phyloP scores from a whole-genome alignment of 2,888 invertebrate species.

The Octodonta nipae region DNA sequence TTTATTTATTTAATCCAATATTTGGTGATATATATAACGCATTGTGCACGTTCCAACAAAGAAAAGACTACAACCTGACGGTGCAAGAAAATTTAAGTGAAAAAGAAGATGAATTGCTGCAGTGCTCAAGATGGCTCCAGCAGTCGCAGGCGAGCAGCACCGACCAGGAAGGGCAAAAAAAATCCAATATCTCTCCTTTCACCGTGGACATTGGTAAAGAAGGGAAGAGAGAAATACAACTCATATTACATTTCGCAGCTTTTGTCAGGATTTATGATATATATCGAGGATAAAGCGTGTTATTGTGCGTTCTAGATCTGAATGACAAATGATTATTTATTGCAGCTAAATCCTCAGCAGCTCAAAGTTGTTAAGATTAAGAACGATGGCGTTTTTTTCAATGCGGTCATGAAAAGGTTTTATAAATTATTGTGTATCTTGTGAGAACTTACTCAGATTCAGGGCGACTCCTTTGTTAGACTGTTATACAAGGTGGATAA shows the following conservation, averaged over 20 bases:
- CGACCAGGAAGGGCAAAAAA: conserved; percentile 27
- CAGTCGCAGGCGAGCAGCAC: conserved; percentile 19
- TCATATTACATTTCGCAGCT: conserved; percentile 34
- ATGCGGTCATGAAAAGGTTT: conserved; percentile 10
- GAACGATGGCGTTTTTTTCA: conserved; percentile 13
- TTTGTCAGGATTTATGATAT: conserved; percentile 27
- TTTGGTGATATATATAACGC: conserved; percentile 12
- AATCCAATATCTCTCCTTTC: conserved; percentile 30
- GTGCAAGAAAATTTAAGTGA: conserved; percentile 29
- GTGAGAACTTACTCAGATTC: conserved; percentile 12
- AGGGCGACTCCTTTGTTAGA: too few relatives aligned
- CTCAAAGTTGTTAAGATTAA: conserved; percentile 16
- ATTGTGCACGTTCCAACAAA: conserved; percentile 11
- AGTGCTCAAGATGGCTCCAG: conserved; percentile 32
- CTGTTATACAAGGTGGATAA: too few relatives aligned
- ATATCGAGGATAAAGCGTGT: conserved; percentile 25
- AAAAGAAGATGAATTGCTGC: conserved; percentile 31
- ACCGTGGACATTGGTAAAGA: conserved; percentile 26
- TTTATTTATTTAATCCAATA: conserved; percentile 14
- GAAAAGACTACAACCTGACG: conserved; percentile 20
- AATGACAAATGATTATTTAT: conserved; percentile 30
- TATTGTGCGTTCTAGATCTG: conserved; percentile 28
- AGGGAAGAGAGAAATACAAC: conserved; percentile 27
- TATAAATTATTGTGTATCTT: conserved; percentile 9
- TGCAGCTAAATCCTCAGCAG: conserved; percentile 20